Percentiles rank a stretch among this genome's conserved stretches.
Evolutionary conservation across 2,888 invertebrate species (phyloP).

Genomic region (Hypomecis atomaria): DNA sequence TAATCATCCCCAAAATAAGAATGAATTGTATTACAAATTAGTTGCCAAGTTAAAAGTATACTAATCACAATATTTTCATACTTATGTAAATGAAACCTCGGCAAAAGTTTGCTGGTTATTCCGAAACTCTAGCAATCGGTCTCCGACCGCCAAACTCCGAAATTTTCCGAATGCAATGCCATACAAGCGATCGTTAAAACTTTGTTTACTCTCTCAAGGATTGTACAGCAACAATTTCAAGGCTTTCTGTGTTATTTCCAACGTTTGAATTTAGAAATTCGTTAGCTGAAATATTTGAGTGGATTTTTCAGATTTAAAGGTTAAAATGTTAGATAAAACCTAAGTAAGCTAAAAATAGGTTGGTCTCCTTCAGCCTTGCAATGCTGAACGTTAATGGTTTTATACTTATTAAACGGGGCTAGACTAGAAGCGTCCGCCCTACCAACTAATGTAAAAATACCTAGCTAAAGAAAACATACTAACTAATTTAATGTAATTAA

Average conservation of each 20-base stretch:
- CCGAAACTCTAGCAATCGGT: constrained; percentile 25
- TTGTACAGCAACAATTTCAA: constrained; percentile 41
- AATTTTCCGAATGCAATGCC: constrained; percentile 28
- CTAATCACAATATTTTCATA: not conserved
- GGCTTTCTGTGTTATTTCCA: constrained; percentile 34
- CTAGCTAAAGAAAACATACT: too few species aligned
- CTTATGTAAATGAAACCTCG: constrained; percentile 1
- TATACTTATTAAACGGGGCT: too few species aligned
- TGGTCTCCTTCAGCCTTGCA: too few species aligned
- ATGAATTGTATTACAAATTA: too few species aligned
- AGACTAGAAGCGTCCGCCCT: too few species aligned
- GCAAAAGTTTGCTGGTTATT: constrained; percentile 8
- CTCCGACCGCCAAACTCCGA: constrained; percentile 21
- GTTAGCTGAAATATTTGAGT: constrained; percentile 25
- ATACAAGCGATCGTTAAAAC: constrained; percentile 40
- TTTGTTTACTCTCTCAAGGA: constrained; percentile 43
- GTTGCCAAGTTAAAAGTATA: not conserved
- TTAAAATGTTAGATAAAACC: not conserved
- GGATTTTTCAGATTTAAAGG: constrained; percentile 2
- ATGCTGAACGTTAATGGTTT: too few species aligned
- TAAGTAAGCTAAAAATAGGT: too few species aligned
- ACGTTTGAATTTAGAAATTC: constrained; percentile 30
- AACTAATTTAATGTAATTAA: too few species aligned
- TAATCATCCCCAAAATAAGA: too few species aligned
- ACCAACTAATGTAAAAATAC: too few species aligned